phyloP scores from a whole-genome alignment of 35 echinoderm and acorn worm genomes.

The Apostichopus californicus region DNA sequence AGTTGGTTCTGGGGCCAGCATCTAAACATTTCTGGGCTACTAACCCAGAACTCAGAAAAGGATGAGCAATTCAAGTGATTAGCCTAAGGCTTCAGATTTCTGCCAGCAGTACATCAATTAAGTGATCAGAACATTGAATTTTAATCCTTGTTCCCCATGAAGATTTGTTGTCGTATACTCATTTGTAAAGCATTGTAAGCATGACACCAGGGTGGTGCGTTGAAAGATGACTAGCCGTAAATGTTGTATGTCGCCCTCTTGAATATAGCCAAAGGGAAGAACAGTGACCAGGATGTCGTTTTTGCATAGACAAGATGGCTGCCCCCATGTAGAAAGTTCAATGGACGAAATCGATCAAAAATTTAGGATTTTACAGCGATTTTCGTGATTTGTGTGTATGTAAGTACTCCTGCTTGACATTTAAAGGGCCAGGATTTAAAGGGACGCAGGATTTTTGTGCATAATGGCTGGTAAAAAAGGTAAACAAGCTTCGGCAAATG shows the following conservation, averaged over 20 bases:
- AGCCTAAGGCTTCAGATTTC: too few relatives aligned
- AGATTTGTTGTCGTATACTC: too few relatives aligned
- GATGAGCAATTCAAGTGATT: too few relatives aligned
- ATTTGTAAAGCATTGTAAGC: too few relatives aligned
- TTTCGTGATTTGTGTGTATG: constrained; percentile 35
- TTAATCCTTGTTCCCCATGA: too few relatives aligned
- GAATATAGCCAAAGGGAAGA: constrained; percentile 26
- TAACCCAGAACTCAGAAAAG: too few relatives aligned
- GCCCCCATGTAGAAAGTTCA: constrained; percentile 30
- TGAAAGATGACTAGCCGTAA: constrained; percentile 32
- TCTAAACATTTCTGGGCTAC: not conserved
- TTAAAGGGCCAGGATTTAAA: constrained; percentile 27
- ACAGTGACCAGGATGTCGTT: constrained; percentile 33
- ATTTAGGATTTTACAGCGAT: constrained; percentile 11
- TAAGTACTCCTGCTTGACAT: not conserved
- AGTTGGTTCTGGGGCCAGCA: too few relatives aligned
- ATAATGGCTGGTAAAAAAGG: constrained; percentile 22
- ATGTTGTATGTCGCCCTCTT: constrained; percentile 34
- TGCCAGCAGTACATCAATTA: too few relatives aligned
- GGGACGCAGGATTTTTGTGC: constrained; percentile 13
- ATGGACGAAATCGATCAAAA: constrained; percentile 4
- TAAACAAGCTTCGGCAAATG: constrained; percentile 24
- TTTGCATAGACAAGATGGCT: constrained; percentile 23
- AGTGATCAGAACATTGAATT: too few relatives aligned
- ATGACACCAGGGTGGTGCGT: not conserved